Conservation (phyloP, 2,888 invertebrate species). For the Macroteleia sp. region DNA sequence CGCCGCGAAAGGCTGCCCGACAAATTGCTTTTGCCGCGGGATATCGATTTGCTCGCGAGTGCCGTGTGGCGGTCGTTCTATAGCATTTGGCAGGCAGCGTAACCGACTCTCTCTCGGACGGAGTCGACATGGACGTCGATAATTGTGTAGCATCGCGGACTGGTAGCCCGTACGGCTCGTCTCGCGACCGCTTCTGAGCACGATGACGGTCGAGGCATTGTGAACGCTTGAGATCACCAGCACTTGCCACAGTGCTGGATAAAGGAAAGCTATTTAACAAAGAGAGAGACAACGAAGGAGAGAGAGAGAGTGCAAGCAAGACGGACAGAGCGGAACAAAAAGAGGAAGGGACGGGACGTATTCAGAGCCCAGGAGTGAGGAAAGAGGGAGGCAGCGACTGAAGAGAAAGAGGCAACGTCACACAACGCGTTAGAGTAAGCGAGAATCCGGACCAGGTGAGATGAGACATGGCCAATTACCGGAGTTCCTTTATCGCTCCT, state of each 20-base stretch:
- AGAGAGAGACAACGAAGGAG: conserved; percentile 15
- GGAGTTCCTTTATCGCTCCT: conserved; percentile 10
- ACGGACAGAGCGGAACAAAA: conserved; percentile 42
- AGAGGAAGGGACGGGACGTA: conserved; percentile 29
- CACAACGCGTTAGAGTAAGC: conserved; percentile 9
- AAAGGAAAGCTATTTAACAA: conserved; percentile 28
- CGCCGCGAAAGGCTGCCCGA: conserved; percentile 36
- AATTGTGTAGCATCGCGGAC: conserved; percentile 71
- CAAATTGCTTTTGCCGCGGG: conserved; percentile 13
- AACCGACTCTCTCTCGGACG: conserved; percentile 51
- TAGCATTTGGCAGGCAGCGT: conserved; percentile 28
- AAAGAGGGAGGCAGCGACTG: background rate
- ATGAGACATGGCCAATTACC: conserved; percentile 41
- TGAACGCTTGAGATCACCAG: conserved; percentile 25
- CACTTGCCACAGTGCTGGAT: conserved; percentile 44
- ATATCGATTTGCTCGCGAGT: conserved; percentile 54
- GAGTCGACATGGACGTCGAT: conserved; percentile 83
- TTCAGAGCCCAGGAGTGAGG: background rate
- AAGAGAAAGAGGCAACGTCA: conserved; percentile 20
- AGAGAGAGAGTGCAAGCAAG: conserved; percentile 20
- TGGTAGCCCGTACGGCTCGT: conserved; percentile 15
- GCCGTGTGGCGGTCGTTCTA: conserved; percentile 17
- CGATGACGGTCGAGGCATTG: conserved; percentile 25
- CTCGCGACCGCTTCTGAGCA: conserved; percentile 39
- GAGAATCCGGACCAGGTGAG: conserved; percentile 46